Conservation (phyloP, 2,113 vertebrate species). For the rat (Rattus norvegicus) region GRCr8 NC_086032.1:29895001-29895500, state of each 20-base stretch:
- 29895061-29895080: accelerated
- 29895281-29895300: neutral
- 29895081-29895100: neutral
- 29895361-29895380: neutral
- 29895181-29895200: neutral
- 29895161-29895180: neutral
- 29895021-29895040: neutral
- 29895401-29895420: neutral
- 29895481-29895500: neutral
- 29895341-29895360: neutral
- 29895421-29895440: neutral
- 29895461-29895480: neutral
- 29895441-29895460: neutral
- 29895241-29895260: too few species aligned
- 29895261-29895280: neutral
- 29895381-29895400: neutral
- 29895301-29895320: neutral
- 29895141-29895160: neutral
- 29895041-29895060: accelerated
- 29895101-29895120: neutral
- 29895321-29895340: neutral
- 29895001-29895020: neutral
- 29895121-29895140: neutral
- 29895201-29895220: neutral
- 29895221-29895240: neutral